Percentiles rank a stretch among this genome's conserved stretches.
Evolutionary conservation across 2,113 vertebrate species (phyloP).

Genomic region (Theristicus caerulescens): DNA sequence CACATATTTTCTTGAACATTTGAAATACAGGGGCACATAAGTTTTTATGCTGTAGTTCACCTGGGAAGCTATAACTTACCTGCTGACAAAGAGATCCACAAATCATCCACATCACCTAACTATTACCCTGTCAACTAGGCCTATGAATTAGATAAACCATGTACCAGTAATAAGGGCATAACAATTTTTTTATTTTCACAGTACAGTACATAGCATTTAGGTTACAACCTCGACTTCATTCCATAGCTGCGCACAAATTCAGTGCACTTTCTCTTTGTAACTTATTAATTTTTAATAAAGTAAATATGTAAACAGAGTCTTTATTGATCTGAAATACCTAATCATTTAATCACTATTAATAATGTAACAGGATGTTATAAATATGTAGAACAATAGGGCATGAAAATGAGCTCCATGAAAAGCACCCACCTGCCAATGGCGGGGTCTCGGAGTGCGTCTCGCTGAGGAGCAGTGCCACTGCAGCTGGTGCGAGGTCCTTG

Average conservation of each 20-base stretch:
- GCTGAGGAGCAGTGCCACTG: background rate
- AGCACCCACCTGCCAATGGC: background rate
- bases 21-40: constrained; percentile 25
- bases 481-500: background rate
- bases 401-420: constrained; percentile 31
- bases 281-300: constrained; percentile 71
- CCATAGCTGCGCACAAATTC: background rate
- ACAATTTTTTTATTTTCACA: constrained; percentile 11
- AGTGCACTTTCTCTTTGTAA: constrained; percentile 17
- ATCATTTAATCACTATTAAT: constrained; percentile 77
- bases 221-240: background rate
- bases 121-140: background rate
- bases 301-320: constrained; percentile 72
- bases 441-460: background rate
- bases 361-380: constrained; percentile 72
- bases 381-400: constrained; percentile 62
- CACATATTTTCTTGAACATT: background rate
- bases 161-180: constrained; percentile 23
- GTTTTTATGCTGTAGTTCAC: constrained; percentile 42
- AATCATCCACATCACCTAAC: constrained; percentile 40
- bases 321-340: constrained; percentile 74
- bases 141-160: constrained; percentile 25
- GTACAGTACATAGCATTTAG: background rate
- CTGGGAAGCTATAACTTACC: constrained; percentile 42
- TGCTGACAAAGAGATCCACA: constrained; percentile 40